Evolutionary conservation across 1,140 invertebrate genomes (phyloP).

Genomic region (Elysia chlorotica): DNA sequence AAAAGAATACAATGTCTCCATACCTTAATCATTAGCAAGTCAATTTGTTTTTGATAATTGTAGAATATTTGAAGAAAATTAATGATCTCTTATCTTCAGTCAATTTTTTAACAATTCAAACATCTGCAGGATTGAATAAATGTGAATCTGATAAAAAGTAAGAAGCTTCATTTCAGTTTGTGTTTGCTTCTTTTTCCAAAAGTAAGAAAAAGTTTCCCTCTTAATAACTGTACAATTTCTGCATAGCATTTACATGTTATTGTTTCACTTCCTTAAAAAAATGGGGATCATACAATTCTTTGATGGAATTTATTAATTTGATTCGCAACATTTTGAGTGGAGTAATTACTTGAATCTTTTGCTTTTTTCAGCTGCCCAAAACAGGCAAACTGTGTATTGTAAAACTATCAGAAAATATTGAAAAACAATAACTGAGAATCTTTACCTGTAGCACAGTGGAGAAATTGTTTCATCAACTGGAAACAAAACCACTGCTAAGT

Average conservation of each 20-base stretch:
- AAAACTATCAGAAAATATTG: not conserved
- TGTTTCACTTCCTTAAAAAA: not conserved
- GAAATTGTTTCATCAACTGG: slow-evolving; percentile 22
- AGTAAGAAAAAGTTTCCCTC: too few species aligned
- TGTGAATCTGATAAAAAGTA: too few species aligned
- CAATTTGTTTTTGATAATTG: too few species aligned
- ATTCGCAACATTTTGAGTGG: not conserved
- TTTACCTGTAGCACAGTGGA: slow-evolving; percentile 23
- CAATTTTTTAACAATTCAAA: too few species aligned
- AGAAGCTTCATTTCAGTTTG: too few species aligned
- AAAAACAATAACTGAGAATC: not conserved
- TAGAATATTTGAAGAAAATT: too few species aligned
- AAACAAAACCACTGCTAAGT: slow-evolving; percentile 28
- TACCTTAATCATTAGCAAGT: too few species aligned
- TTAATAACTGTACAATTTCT: too few species aligned
- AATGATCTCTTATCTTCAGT: too few species aligned
- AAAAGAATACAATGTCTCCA: too few species aligned
- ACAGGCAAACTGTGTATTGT: not conserved
- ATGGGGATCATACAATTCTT: not conserved
- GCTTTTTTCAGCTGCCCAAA: not conserved
- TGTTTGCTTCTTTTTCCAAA: too few species aligned
- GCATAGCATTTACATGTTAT: not conserved
- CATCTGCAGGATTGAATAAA: slow-evolving; percentile 14
- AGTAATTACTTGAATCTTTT: not conserved
- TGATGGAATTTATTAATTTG: not conserved